Percentiles rank a stretch among this genome's conserved stretches.
Conservation (phyloP, 2,797 vertebrate species). For the Aldrovandia affinis region DNA sequence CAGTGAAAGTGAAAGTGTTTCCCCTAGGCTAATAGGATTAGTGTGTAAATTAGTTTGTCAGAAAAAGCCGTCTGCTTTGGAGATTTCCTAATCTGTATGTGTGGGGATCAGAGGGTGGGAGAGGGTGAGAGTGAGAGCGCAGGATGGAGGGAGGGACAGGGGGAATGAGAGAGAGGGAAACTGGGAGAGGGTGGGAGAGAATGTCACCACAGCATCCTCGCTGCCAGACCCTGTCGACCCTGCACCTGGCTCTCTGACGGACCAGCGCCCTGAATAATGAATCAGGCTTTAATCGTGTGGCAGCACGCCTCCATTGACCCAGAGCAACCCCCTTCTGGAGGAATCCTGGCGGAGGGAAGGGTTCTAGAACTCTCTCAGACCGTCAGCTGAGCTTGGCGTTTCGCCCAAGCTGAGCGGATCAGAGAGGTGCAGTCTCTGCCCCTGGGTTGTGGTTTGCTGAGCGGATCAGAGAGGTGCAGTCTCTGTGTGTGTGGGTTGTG, state of each 20-base stretch:
- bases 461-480: no score
- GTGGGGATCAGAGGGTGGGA: neutral
- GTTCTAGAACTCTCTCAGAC: neutral
- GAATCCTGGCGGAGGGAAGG: neutral
- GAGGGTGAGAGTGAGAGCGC: neutral
- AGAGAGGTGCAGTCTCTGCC: no score
- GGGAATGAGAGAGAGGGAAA: neutral
- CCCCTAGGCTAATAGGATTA: slow-evolving; percentile 61
- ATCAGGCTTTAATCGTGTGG: neutral
- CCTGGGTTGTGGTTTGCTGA: no score
- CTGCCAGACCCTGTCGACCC: neutral
- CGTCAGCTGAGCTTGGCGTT: neutral
- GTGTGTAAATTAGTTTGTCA: slow-evolving; percentile 57
- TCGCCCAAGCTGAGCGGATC: no score
- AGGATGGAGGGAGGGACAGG: neutral
- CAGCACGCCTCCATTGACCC: neutral
- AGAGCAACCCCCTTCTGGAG: neutral
- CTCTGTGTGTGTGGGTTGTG: no score
- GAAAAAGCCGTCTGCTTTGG: slow-evolving; percentile 43
- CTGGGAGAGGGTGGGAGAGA: neutral
- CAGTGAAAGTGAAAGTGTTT: slow-evolving; percentile 31
- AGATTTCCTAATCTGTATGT: slow-evolving; percentile 37
- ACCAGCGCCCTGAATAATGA: slow-evolving; percentile 17
- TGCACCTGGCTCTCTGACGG: neutral
- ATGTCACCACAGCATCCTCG: neutral